These are phyloP conservation scores for Myotis davidii DNA, from an alignment of 2,113 vertebrate species.

Conservation along the genomic window DNA sequence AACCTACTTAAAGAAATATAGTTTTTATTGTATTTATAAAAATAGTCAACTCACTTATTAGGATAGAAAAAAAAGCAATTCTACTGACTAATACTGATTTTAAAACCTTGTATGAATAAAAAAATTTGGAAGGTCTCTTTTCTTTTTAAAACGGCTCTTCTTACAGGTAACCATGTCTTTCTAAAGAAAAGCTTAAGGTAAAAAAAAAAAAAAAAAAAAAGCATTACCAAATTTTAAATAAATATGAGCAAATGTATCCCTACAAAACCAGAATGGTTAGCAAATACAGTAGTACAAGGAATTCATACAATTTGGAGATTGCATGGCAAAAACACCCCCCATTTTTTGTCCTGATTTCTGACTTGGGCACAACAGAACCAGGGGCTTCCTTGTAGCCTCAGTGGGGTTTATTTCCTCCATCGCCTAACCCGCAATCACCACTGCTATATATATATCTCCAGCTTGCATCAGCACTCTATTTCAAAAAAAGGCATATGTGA, in stretches of 20 bases:
- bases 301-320: not conserved
- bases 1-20: not conserved
- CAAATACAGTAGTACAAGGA: not conserved
- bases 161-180: not conserved
- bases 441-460: not conserved
- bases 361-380: not conserved
- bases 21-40: constrained; percentile 34
- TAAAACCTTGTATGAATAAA: not conserved
- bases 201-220: not conserved
- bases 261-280: not conserved
- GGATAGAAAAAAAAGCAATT: constrained; percentile 7
- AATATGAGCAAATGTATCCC: not conserved
- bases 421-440: not conserved
- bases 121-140: constrained; percentile 1
- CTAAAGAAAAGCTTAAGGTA: constrained; percentile 10
- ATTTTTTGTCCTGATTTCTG: not conserved
- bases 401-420: not conserved
- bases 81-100: not conserved
- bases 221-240: constrained; percentile 23
- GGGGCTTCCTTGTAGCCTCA: not conserved
- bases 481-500: not conserved
- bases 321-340: not conserved
- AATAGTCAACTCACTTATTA: not conserved
- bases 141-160: not conserved
- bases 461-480: not conserved